Base-by-base conservation (phyloP, 2,113 vertebrate genomes). In the Mormyrus lacerda region DNA sequence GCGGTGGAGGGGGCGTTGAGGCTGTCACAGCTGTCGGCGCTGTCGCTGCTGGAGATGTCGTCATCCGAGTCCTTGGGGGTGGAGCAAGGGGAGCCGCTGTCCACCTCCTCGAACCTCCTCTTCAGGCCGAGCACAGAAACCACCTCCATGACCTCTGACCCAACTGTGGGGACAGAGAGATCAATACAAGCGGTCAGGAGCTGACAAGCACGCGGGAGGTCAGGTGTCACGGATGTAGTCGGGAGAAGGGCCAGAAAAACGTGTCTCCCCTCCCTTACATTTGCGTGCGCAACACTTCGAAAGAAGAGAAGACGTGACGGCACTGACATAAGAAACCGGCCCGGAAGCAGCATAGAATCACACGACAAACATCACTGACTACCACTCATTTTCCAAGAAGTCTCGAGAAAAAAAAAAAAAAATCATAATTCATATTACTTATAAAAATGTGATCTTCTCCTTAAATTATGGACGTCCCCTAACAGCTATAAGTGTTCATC, bases 1-100 rank as follows among this genome's bases (percentile, higher is more conserved):
- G 95, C 91, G 91, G 95, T 95, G 90, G 97, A 96, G 17, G 97
- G 95, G 31, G 97, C 95, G 90, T 97, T 99, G 95, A 99, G 95
- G 94, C 98, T 99, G 95, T 99, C 98, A 2, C 97, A 99, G 96
- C 98, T 99, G 93, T 99, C 98, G 0, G 96, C 98, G 48, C 98
- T 99, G 95, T 99, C 98, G 21, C 98, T 99, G 94, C 97, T 98
- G 89, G 97, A 98, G 94, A 99, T 95, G 91, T 99, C 98, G 93
- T 99, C 98, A 27, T 99, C 98, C 0, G 98, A 99, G 93, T 96
- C 96, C 90, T 97, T 97, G 31, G 95, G 93, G 89, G 96, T 96
- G 91, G 97, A 98, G 89, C 96, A 95, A 10, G 96, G 95, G 3
- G 97, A 98, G 91, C 96, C 95, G 93, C 95, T 95, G 91, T 97